These are phyloP conservation scores for Carabus problematicus DNA, from an alignment of 2,888 invertebrate species.

Conservation along the genomic window DNA sequence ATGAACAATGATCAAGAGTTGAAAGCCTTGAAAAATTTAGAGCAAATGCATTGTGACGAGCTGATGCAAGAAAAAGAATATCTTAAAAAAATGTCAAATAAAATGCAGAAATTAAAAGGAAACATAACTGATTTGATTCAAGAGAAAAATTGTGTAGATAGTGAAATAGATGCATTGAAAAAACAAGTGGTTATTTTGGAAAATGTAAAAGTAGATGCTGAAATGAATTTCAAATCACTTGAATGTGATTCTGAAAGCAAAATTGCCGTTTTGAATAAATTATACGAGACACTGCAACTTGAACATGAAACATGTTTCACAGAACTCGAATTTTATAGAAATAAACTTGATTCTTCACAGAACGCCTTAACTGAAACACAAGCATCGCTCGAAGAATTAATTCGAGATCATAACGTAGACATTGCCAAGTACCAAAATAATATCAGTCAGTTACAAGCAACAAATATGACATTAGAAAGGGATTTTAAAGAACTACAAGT, in stretches of 20 bases:
- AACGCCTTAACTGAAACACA: not conserved
- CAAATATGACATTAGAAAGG: not conserved
- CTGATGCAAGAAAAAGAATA: not conserved
- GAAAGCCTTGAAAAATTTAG: not conserved
- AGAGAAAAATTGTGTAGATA: constrained; percentile 18
- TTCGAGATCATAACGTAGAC: not conserved
- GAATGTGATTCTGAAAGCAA: no score
- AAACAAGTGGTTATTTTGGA: constrained; percentile 11
- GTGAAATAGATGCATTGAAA: constrained; percentile 8
- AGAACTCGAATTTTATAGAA: constrained; percentile 3
- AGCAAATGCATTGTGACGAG: not conserved
- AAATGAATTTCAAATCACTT: not conserved
- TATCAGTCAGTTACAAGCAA: not conserved
- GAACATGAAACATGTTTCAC: constrained; percentile 7
- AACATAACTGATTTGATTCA: constrained; percentile 11
- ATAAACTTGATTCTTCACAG: constrained; percentile 7
- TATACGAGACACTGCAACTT: not conserved
- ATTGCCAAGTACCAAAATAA: not conserved
- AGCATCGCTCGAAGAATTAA: not conserved
- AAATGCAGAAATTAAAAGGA: constrained; percentile 12
- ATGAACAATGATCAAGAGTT: not conserved
- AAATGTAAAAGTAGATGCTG: constrained; percentile 3
- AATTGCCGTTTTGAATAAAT: no score
- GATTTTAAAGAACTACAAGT: constrained; percentile 1
- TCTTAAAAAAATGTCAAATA: not conserved